Percentiles rank a stretch among this genome's conserved stretches.
Conservation (phyloP, 2,888 invertebrate genomes). For the Lathronympha strigana region DNA sequence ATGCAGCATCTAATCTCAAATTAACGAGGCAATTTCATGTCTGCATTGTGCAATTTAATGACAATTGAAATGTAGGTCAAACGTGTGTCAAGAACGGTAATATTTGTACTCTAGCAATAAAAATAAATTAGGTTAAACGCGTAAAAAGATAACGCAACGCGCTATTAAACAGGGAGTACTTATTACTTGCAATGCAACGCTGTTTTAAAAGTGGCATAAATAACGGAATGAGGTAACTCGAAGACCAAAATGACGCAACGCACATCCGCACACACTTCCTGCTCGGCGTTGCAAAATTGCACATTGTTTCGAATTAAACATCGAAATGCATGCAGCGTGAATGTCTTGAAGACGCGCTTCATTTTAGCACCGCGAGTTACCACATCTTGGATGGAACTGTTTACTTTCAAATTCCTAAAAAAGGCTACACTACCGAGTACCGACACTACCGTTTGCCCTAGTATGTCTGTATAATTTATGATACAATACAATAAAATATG, state of each 20-base stretch:
- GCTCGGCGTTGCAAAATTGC: slow-evolving; percentile 33
- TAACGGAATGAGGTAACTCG: slow-evolving; percentile 25
- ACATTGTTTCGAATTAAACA: slow-evolving; percentile 35
- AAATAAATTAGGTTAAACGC: slow-evolving; percentile 34
- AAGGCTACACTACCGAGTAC: no score
- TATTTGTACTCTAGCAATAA: slow-evolving; percentile 27
- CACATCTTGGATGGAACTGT: background rate
- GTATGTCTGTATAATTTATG: no score
- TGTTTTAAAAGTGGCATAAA: slow-evolving; percentile 20
- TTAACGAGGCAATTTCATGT: background rate
- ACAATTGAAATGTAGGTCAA: slow-evolving; percentile 28
- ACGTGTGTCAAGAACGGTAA: slow-evolving; percentile 35
- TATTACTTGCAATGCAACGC: slow-evolving; percentile 47
- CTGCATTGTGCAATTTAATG: slow-evolving; percentile 51
- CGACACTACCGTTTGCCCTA: no score
- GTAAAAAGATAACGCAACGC: slow-evolving; percentile 42
- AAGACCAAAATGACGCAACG: slow-evolving; percentile 31
- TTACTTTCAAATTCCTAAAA: slow-evolving; percentile 6
- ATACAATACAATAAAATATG: no score
- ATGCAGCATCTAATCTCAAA: slow-evolving; percentile 40
- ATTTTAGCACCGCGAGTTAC: slow-evolving; percentile 9
- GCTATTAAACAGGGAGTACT: slow-evolving; percentile 43
- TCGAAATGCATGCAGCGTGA: slow-evolving; percentile 32
- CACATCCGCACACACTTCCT: slow-evolving; percentile 40
- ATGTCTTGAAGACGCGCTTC: slow-evolving; percentile 23